phyloP scores from a whole-genome alignment of 2,113 vertebrate genomes.

The Holacanthus passer region DNA sequence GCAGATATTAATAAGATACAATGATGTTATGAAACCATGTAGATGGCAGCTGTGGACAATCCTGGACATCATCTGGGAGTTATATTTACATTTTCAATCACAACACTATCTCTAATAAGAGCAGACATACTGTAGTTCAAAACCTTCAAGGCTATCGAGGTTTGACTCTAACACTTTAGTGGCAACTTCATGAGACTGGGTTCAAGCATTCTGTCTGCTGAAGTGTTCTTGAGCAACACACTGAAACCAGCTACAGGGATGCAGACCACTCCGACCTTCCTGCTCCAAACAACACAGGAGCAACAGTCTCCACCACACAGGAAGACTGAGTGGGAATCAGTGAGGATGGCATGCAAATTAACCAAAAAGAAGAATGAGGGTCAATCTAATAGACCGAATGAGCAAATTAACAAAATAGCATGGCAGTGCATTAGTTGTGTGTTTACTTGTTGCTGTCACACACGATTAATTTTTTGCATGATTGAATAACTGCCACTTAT shows the following conservation, averaged over 20 bases:
- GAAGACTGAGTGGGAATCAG: not conserved
- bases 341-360: not conserved
- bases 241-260: not conserved
- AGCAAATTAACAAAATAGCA: not conserved
- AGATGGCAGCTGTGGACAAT: not conserved
- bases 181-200: not conserved
- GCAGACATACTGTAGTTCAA: not conserved
- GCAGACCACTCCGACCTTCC: not conserved
- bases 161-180: not conserved
- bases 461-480: not conserved
- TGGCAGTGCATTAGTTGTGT: not conserved
- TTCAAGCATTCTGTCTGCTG: not conserved
- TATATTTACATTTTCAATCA: not conserved
- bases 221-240: slow-evolving; percentile 17
- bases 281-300: not conserved
- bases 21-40: not conserved
- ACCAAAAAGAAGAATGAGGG: not conserved
- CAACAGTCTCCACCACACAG: not conserved
- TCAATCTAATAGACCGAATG: not conserved
- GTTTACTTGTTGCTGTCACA: not conserved
- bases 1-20: not conserved
- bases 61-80: not conserved
- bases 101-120: not conserved
- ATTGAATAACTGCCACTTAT: not conserved
- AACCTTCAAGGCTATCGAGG: not conserved